A percentile compares a stretch with the other conserved stretches of the same genome.
Conservation (phyloP, 1,140 invertebrate species). For the Coenobita brevimanus region DNA sequence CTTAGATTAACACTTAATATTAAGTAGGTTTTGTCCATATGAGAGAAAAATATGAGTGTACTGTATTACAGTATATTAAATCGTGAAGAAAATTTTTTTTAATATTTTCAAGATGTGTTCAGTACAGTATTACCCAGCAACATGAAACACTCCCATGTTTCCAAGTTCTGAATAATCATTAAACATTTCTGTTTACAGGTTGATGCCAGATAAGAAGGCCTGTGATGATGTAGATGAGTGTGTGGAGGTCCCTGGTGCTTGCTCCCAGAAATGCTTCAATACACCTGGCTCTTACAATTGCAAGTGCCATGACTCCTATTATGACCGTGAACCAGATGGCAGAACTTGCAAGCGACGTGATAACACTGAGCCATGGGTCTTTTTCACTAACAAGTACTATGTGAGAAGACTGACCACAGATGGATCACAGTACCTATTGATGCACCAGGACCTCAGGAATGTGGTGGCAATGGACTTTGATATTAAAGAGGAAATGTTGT, state of each 20-base stretch:
- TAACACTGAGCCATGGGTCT: constrained; percentile 87
- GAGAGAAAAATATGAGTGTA: too few relatives aligned
- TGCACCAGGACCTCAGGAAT: constrained; percentile 96
- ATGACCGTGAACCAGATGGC: constrained; percentile 88
- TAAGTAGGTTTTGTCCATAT: too few relatives aligned
- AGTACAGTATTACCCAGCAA: too few relatives aligned
- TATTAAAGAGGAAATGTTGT: constrained; percentile 86
- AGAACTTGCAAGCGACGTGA: constrained; percentile 93
- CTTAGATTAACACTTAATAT: too few relatives aligned
- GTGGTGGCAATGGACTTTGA: constrained; percentile 98
- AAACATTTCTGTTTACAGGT: constrained; percentile 73
- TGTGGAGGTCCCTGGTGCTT: constrained; percentile 88
- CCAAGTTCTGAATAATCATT: too few relatives aligned
- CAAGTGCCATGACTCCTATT: constrained; percentile 95
- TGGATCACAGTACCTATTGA: constrained; percentile 86
- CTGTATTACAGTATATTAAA: not conserved
- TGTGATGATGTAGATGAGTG: constrained; percentile 97
- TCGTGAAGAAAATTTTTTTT: constrained; percentile 8
- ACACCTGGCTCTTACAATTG: constrained; percentile 96
- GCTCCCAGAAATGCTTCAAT: constrained; percentile 96
- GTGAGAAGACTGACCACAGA: constrained; percentile 95
- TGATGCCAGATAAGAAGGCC: constrained; percentile 88
- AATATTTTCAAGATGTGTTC: too few relatives aligned
- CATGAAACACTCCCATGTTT: too few relatives aligned
- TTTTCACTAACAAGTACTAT: constrained; percentile 99